Base-by-base conservation (phyloP, 2,888 invertebrate genomes). In the Ypsolopha scabrella region DNA sequence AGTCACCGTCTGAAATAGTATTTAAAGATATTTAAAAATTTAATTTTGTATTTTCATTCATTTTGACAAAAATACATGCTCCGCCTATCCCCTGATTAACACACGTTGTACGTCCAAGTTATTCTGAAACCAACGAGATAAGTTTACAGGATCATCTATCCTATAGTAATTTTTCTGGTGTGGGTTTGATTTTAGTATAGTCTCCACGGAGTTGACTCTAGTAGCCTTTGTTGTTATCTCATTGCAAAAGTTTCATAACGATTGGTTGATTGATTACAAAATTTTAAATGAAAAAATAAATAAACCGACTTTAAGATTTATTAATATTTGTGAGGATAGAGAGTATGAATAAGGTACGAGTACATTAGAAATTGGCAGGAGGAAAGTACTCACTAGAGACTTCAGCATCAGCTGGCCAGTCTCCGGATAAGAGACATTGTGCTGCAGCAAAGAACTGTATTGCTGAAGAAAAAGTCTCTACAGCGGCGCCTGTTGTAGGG, bases 1-100 rank as follows among this genome's bases (percentile, higher is more conserved):
- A 45, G 41, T 60, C 57, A 38, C 11, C 50, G 58, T 61, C 71
- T 70, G 55, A 10, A 62, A 61, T 37, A 24, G 24, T 24, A 24
- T 24, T 24, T 24, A 24, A 24, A 24, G 2, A 24, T 24, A 24
- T 3, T 4, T 24, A 4, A 24, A 24, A 3, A 24, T 4, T 24
- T 24, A 14, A n/a, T 7, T 44, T 9, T 4, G 8, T 7, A 13
- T 7, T 11, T 13, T 13, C 1, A 6, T 44, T 8, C 44, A 7
- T 24, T 10, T 0, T 9, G 13, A 24, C 24, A 24, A 10, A 14
- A 10, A 14, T 24, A 7, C 24, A 24, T 7, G 24, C 24, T 10
- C 6, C 7, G 6, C 41, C 13, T 41, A n/a, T 41, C 9, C 11
- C 3, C 8, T n/a, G 43, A 14, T 7, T 13, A 1, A 14, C 24